Conservation (phyloP, 1,140 invertebrate genomes). For the Harpegnathos saltator region DNA sequence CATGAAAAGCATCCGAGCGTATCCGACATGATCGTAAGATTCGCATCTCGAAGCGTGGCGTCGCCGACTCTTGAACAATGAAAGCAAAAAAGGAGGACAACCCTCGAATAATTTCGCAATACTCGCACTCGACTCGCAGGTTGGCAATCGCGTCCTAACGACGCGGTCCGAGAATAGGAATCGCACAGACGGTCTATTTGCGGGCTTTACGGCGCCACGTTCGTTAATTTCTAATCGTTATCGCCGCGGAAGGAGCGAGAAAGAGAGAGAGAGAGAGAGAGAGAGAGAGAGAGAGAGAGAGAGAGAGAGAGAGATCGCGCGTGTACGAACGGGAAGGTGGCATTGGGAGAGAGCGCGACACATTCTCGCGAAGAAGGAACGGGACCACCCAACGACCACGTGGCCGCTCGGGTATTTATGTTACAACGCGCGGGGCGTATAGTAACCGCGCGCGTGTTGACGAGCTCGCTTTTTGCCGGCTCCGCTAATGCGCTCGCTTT, state of each 20-base stretch:
- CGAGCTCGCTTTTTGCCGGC: conserved; percentile 37
- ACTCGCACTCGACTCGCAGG: not conserved
- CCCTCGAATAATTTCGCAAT: too few species aligned
- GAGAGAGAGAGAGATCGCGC: not conserved
- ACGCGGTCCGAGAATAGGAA: conserved; percentile 15
- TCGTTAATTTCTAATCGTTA: conserved; percentile 44
- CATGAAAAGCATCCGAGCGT: too few species aligned
- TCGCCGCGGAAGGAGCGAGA: conserved; percentile 8
- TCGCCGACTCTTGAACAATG: not conserved
- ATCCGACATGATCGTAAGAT: too few species aligned
- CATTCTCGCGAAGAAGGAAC: conserved; percentile 7
- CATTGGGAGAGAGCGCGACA: not conserved
- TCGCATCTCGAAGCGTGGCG: too few species aligned
- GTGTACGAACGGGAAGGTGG: too few species aligned
- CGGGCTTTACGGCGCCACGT: conserved; percentile 16
- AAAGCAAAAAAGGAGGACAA: not conserved
- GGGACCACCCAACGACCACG: conserved; percentile 35
- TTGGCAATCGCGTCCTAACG: conserved; percentile 5
- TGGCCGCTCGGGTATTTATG: conserved; percentile 52
- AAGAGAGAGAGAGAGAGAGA: not conserved
- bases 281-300: not conserved
- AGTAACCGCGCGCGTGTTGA: conserved; percentile 27
- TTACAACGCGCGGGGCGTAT: conserved; percentile 30
- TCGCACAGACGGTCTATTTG: conserved; percentile 14
- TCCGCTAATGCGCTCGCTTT: conserved; percentile 38